A percentile compares a stretch with the other conserved stretches of the same genome.
phyloP scores from a whole-genome alignment of 2,888 invertebrate genomes.

The Drosophila crucigera region DNA sequence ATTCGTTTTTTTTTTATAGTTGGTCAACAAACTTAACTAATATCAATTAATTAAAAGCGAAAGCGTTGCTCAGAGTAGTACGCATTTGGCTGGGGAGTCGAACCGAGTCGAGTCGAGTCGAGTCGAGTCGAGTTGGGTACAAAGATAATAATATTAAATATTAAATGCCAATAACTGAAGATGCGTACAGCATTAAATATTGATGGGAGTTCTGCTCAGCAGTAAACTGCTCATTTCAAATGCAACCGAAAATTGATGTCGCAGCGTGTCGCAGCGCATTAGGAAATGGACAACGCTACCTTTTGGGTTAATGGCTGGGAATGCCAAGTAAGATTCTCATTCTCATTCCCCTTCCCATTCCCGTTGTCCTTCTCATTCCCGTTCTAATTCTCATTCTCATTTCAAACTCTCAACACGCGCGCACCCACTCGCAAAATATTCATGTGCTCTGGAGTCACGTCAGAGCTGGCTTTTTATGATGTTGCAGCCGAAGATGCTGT shows the following conservation, averaged over 20 bases:
- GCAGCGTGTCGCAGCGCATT: conserved; percentile 67
- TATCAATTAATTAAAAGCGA: conserved; percentile 76
- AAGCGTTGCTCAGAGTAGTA: conserved; percentile 48
- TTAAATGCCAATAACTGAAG: conserved; percentile 55
- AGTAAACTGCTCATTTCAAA: conserved; percentile 67
- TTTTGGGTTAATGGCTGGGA: conserved; percentile 23
- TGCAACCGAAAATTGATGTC: conserved; percentile 80
- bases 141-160: conserved; percentile 63
- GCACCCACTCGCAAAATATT: conserved; percentile 65
- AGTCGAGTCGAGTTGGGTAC: conserved; percentile 2
- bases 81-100: not conserved
- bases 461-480: conserved; percentile 62
- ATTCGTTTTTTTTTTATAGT: conserved; percentile 6
- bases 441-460: conserved; percentile 56
- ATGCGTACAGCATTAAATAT: conserved; percentile 57
- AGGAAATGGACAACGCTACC: conserved; percentile 67
- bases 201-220: conserved; percentile 41
- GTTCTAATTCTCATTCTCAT: conserved; percentile 21
- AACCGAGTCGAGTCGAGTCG: not conserved
- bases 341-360: not conserved
- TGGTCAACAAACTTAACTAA: conserved; percentile 54
- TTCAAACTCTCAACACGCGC: conserved; percentile 59
- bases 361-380: not conserved
- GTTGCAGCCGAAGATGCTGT: conserved; percentile 44
- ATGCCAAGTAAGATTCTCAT: conserved; percentile 23